Evolutionary conservation across 2,113 vertebrate species (phyloP), one percentile per base, ranked within the genome.

Genomic region (Arenaria interpres): DNA sequence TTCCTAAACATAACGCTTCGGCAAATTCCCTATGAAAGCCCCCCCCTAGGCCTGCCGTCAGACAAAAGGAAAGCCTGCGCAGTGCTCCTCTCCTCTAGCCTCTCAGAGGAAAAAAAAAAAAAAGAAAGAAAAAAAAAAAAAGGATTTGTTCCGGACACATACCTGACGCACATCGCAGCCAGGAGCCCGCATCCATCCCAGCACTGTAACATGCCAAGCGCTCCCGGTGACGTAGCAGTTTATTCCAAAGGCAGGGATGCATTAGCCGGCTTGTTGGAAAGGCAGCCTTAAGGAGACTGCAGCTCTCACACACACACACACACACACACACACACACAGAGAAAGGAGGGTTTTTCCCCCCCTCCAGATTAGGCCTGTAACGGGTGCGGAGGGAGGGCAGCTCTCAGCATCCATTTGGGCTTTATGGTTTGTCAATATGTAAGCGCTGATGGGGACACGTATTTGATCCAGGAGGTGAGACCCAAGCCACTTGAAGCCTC

Each of bases 131-230:
- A 30, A 28, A 27, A 15, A 30, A 27, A 10, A 28, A 16, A 50
- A n/a, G 51, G 96, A 13, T 74, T 89, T 48, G 18, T 60, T 6
- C 10, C 19, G 90, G 57, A 60, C 93, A 97, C 96, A 17, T 96
- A 98, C 97, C 98, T 98, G 98, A 93, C 85, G 96, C 94, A 97
- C 96, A 96, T 92, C 79, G 59, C 94, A 96, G 95, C 86, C 50
- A 97, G 96, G 90, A 98, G 95, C 86, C 82, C 22, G 91, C 97
- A 97, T 15, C 82, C 93, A 50, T 97, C 83, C 96, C 98, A 98
- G 94, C 96, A 96, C 35, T 90, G 96, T 27, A 94, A 96, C 98
- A 97, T 97, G 97, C 96, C 96, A 80, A 83, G 93, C 33, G 93
- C 96, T 60, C 28, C 7, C 68, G 30, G 76, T 88, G 97, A 96